A percentile compares a stretch with the other conserved stretches of the same genome.
Evolutionary conservation across 1,140 invertebrate species (phyloP).

Genomic region (Acyrthosiphon pisum): DNA sequence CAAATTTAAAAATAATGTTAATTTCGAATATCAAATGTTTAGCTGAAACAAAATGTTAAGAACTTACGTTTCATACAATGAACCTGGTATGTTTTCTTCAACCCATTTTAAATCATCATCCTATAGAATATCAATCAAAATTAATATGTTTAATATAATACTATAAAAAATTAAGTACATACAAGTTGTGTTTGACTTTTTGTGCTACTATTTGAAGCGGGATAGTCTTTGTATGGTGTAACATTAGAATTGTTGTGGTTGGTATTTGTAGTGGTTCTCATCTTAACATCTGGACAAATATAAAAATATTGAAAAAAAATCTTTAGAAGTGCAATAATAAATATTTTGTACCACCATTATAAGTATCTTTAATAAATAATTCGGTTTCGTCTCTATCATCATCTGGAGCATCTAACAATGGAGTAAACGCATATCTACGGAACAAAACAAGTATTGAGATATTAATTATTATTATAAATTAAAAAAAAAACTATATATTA

Average conservation of each 20-base stretch:
- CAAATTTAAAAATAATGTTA: constrained; percentile 54
- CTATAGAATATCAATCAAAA: constrained; percentile 62
- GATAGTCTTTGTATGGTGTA: constrained; percentile 37
- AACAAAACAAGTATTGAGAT: constrained; percentile 48
- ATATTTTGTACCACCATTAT: constrained; percentile 66
- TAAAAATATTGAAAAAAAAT: background rate
- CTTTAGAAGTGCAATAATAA: background rate
- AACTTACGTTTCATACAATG: constrained; percentile 73
- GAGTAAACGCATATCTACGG: constrained; percentile 87
- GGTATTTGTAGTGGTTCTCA: constrained; percentile 41
- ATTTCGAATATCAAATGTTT: background rate
- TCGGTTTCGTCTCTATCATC: constrained; percentile 85
- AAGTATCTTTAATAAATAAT: constrained; percentile 83
- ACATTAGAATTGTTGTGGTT: constrained; percentile 41
- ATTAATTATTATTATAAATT: constrained; percentile 7
- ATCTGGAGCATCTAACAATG: constrained; percentile 83
- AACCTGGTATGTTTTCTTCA: constrained; percentile 86
- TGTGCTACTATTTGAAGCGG: constrained; percentile 43
- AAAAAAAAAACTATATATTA: constrained; percentile 10
- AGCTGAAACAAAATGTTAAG: constrained; percentile 47
- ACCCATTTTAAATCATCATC: constrained; percentile 91
- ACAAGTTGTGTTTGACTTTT: constrained; percentile 54
- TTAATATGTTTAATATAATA: constrained; percentile 55
- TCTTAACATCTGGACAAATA: constrained; percentile 28
- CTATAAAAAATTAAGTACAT: background rate